Base-by-base conservation (phyloP, 2,888 invertebrate genomes). In the Dorcus parallelipipedus region DNA sequence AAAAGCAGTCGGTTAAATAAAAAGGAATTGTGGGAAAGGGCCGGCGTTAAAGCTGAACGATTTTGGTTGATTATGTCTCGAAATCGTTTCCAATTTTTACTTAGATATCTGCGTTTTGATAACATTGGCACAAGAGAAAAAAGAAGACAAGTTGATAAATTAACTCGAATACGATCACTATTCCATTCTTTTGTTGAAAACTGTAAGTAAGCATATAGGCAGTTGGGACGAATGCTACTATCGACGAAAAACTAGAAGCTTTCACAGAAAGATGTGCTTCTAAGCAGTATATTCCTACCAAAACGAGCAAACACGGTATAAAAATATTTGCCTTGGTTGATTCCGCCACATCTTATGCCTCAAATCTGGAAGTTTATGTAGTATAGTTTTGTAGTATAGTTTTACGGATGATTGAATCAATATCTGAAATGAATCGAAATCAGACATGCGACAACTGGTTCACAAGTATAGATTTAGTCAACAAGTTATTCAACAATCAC, bases 271-370 rank as follows among this genome's bases (percentile, higher is more conserved):
- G 53, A 10, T 63, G 59, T 41, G 38, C 23, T 14, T 64, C 3
- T n/a, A n/a, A n/a, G n/a, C 20, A 20, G 20, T 20, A 20, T 3
- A 20, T 20, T 3, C 20, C 20, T 20, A 20, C 20, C 20, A 70
- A 69, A 60, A 68, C 69, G 26, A 60, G 49, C 9, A 70, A 67
- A 63, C 67, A 69, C 57, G 68, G 70, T 14, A 55, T 70, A 41
- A 69, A 69, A 49, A 51, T 69, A 9, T 52, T 38, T 48, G 38
- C 54, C 9, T 23, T 39, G 6, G 10, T 38, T 23, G 38, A 54
- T 10, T 38, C 8, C 14, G 38, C 7, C 23, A 54, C 9, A 8
- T 9, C 26, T 54, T 49, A 55, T 50, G 39, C 49, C 9, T 20
- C 7, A 23, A 45, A 45, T 10, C n/a, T 56, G 33, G 52, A 56